Conservation (phyloP, 2,888 invertebrate species). For the Drosophila falleni region DNA sequence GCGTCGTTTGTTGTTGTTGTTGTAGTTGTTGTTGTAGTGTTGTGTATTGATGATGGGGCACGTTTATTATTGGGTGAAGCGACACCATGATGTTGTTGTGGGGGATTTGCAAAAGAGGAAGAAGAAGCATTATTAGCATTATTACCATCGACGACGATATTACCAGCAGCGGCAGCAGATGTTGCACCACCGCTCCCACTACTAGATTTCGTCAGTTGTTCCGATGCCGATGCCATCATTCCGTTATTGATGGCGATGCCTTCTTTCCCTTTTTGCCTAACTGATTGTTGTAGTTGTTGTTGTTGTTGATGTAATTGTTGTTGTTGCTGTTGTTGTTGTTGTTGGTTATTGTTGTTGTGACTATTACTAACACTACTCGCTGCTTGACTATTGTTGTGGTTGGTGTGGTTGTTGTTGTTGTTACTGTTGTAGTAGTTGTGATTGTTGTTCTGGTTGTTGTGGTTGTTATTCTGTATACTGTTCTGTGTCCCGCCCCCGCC, state of each 20-base stretch:
- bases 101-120: conserved; percentile 87
- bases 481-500: conserved; percentile 49
- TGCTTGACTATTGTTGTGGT: conserved; percentile 62
- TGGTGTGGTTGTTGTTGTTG: conserved; percentile 35
- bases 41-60: conserved; percentile 76
- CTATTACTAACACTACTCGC: conserved; percentile 75
- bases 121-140: conserved; percentile 87
- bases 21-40: conserved; percentile 62
- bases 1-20: conserved; percentile 72
- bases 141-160: conserved; percentile 87
- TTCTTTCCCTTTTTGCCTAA: conserved; percentile 85
- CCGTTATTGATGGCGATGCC: conserved; percentile 77
- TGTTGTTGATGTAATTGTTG: conserved; percentile 41
- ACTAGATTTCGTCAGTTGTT: conserved; percentile 83
- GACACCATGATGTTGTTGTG: conserved; percentile 85
- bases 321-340: conserved; percentile 55
- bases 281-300: conserved; percentile 70
- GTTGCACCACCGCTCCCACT: conserved; percentile 83
- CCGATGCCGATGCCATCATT: conserved; percentile 75
- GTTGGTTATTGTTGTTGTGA: conserved; percentile 67
- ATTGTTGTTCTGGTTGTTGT: conserved; percentile 52
- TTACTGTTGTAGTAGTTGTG: conserved; percentile 35
- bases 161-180: conserved; percentile 82
- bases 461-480: conserved; percentile 49
- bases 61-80: conserved; percentile 79